Percentiles rank a stretch among this genome's conserved stretches.
Conservation (phyloP, 2,888 invertebrate genomes). For the Oligia strigilis region DNA sequence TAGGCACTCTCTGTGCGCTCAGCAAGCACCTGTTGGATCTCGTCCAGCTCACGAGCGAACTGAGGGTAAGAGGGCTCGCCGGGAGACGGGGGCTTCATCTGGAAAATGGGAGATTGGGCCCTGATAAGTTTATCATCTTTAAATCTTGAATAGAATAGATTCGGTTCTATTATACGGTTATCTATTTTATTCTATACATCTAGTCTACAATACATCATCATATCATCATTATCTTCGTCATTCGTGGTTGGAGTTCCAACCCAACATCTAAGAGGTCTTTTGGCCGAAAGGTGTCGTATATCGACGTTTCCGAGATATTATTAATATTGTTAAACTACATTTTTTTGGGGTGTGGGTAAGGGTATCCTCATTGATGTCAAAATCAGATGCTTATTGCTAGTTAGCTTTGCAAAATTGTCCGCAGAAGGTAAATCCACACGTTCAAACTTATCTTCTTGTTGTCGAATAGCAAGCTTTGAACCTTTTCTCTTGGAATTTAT, state of each 20-base stretch:
- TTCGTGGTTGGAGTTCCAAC: too few species aligned
- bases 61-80: constrained; percentile 93
- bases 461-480: neutral
- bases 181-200: neutral
- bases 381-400: neutral
- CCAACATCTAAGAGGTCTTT: too few species aligned
- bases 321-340: too few species aligned
- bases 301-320: too few species aligned
- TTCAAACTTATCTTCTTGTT: neutral
- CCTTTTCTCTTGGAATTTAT: neutral
- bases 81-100: constrained; percentile 90
- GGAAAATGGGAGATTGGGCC: neutral
- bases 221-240: too few species aligned
- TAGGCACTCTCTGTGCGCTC: constrained; percentile 93
- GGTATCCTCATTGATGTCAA: neutral
- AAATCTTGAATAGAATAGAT: neutral
- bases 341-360: neutral
- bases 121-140: neutral
- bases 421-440: neutral
- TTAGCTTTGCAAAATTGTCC: neutral
- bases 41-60: constrained; percentile 91
- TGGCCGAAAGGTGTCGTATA: too few species aligned
- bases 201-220: too few species aligned
- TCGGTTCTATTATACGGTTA: neutral
- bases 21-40: constrained; percentile 91